Percentiles rank a stretch among this genome's conserved stretches.
Evolutionary conservation across 92 coral and sea anemone species (phyloP).

Genomic region (Micromussa lordhowensis): DNA sequence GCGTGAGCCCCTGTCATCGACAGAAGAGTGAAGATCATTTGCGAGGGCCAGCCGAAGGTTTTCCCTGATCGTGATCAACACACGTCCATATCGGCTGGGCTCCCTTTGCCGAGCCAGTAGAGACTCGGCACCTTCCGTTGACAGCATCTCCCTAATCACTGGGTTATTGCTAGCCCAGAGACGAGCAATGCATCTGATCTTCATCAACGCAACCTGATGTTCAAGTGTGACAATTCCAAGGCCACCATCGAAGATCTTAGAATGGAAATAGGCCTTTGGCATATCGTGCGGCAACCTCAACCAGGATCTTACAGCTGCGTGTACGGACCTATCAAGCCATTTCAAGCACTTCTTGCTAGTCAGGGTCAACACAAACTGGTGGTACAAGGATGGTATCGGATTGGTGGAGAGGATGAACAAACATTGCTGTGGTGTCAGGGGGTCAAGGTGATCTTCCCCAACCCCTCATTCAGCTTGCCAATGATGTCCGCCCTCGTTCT

Average conservation of each 20-base stretch:
- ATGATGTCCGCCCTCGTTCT: too few relatives aligned
- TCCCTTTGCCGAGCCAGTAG: too few relatives aligned
- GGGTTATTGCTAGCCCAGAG: background rate
- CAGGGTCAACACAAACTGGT: slow-evolving; percentile 22
- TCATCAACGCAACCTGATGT: background rate
- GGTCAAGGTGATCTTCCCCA: too few relatives aligned
- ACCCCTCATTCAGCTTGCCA: too few relatives aligned
- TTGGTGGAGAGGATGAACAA: too few relatives aligned
- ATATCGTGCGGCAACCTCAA: slow-evolving; percentile 39
- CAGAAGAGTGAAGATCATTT: slow-evolving; percentile 2
- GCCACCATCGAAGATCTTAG: background rate
- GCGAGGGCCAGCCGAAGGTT: too few relatives aligned
- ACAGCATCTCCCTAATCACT: background rate
- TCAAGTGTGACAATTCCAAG: background rate
- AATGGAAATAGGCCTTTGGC: slow-evolving; percentile 11
- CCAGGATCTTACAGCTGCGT: slow-evolving; percentile 45
- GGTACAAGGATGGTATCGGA: slow-evolving; percentile 17
- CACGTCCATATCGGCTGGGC: background rate
- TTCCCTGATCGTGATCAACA: background rate
- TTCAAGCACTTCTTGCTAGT: background rate
- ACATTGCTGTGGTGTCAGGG: too few relatives aligned
- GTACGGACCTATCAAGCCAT: too few relatives aligned
- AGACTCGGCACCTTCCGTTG: background rate
- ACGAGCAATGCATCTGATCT: background rate
- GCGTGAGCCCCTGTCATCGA: slow-evolving; percentile 20